Evolutionary conservation across 2,113 vertebrate species (phyloP).

Genomic region (Grantiella picta): DNA sequence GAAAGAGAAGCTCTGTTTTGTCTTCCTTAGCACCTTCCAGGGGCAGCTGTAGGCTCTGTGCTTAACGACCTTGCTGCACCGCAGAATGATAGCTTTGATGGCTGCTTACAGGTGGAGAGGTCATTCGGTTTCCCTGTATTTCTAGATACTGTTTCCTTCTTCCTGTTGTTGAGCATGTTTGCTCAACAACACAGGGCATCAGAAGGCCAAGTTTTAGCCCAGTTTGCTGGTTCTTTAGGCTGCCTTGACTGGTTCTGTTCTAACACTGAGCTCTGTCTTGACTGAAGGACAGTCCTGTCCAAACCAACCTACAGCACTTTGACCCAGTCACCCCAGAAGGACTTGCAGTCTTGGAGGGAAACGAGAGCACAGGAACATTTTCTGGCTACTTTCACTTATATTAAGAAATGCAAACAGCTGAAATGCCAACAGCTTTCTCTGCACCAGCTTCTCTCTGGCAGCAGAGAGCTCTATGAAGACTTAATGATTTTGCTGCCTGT

Average conservation of each 20-base stretch:
- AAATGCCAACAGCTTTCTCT: not conserved
- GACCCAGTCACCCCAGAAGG: not conserved
- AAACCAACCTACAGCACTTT: not conserved
- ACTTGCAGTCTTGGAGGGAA: not conserved
- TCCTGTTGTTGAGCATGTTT: not conserved
- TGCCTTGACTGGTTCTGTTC: not conserved
- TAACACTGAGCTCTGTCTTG: not conserved
- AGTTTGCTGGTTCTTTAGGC: not conserved
- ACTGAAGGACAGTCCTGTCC: not conserved
- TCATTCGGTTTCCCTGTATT: not conserved
- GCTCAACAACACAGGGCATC: not conserved
- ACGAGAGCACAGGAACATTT: not conserved
- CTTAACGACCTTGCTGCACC: rapidly evolving
- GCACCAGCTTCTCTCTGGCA: not conserved
- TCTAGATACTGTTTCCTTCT: not conserved
- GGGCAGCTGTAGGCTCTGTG: not conserved
- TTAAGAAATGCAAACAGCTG: not conserved
- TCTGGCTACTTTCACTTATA: not conserved
- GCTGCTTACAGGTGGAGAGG: not conserved
- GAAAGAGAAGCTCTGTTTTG: not conserved
- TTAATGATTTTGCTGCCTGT: not conserved
- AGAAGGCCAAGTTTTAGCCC: not conserved
- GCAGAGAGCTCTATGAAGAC: not conserved
- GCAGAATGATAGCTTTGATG: not conserved
- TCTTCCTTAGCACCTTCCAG: not conserved